Base-by-base conservation (phyloP, 2,113 vertebrate genomes). In the Donacobius atricapilla region DNA sequence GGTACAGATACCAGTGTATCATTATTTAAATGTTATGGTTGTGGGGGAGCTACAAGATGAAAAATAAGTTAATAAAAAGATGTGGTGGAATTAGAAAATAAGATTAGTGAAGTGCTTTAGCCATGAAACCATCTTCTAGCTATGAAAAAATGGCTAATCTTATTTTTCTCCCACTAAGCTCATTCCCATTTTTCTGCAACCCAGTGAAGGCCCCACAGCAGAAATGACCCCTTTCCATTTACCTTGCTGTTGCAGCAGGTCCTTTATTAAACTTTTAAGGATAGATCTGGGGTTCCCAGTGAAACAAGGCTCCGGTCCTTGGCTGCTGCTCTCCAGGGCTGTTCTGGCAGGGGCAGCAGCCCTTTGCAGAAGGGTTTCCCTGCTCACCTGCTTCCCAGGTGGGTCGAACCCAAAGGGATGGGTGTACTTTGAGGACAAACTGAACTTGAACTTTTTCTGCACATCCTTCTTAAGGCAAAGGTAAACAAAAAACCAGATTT, bases 1-100 rank as follows among this genome's bases (percentile, higher is more conserved):
- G 81, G 75, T 81, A 28, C 45, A 76, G 91, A 96, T 76, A 95
- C 2, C 31, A 81, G 63, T 48, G 53, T 83, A 87, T 80, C 70
- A 91, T 90, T 85, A 89, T 93, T 93, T 89, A 92, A 95, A 90
- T 78, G 65, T 87, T 93, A 87, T 66, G 83, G 64, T 91, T 91
- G 63, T 54, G 72, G 71, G 73, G 63, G 40, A n/a, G 90, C 60
- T 95, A 91, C 51, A 66, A 92, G 83, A 96, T 96, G 94, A 97
- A 96, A 97, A 97, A 97, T 95, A 89, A 90, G 88, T 96, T 95
- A 94, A 97, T 95, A 96, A 92, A 92, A 87, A 94, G 70, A 89
- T 0, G 24, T 88, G 65, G 40, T 76, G 45, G 96, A 96, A 96
- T 97, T 96, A 94, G 91, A 81, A 97, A 97, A 97, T 95, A 87